These are phyloP conservation scores for Glossophaga mutica DNA, from an alignment of 2,797 vertebrate genomes.

Conservation along the genomic window DNA sequence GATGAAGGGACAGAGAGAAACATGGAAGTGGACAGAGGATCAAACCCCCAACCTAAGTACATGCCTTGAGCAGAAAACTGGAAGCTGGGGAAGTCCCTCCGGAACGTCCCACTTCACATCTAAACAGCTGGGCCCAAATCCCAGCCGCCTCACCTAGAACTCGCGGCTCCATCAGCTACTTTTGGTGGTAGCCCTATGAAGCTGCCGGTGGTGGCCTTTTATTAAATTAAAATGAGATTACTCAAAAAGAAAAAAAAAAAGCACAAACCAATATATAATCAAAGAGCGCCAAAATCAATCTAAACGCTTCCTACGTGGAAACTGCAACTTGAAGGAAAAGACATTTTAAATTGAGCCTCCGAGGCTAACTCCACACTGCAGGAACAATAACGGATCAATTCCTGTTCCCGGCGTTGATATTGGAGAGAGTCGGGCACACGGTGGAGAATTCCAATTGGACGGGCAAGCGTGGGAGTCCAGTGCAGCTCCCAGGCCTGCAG, in stretches of 20 bases:
- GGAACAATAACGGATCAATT: neutral
- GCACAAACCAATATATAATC: neutral
- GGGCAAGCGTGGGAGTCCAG: neutral
- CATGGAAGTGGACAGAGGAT: no score
- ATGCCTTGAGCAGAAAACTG: neutral
- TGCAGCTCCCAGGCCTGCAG: rapidly evolving
- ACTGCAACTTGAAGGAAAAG: neutral
- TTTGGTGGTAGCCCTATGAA: neutral
- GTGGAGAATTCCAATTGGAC: neutral
- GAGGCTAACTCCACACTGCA: neutral
- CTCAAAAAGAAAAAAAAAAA: neutral
- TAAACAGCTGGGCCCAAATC: neutral
- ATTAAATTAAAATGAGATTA: neutral
- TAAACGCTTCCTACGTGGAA: neutral
- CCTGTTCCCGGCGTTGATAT: neutral
- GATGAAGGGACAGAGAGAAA: no score
- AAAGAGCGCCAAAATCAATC: neutral
- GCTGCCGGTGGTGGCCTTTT: neutral
- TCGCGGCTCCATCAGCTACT: neutral
- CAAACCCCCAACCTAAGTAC: no score
- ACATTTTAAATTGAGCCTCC: neutral
- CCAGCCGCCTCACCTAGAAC: neutral
- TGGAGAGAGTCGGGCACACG: neutral
- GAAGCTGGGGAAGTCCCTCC: neutral
- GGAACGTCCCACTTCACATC: neutral